Evolutionary conservation across 2,888 invertebrate species (phyloP).

Genomic region (Apamea sordens): DNA sequence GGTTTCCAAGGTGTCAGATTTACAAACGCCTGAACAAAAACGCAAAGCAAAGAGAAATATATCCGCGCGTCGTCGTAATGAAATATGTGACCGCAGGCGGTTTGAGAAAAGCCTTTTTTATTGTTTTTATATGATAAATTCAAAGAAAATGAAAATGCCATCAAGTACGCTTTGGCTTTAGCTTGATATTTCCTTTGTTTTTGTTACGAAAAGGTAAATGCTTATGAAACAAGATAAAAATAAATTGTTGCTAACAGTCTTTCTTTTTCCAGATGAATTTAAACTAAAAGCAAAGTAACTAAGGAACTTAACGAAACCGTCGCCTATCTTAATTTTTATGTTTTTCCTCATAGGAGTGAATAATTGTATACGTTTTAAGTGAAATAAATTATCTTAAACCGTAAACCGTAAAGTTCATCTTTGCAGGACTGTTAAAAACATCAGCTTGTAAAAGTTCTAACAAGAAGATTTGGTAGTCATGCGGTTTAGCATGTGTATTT

Average conservation of each 20-base stretch:
- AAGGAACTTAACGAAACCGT: too few species aligned
- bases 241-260: background rate
- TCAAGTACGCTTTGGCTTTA: conserved; percentile 46
- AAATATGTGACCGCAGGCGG: conserved; percentile 78
- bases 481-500: background rate
- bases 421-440: background rate
- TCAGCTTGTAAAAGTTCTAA: background rate
- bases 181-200: conserved; percentile 49
- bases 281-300: too few species aligned
- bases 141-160: conserved; percentile 58
- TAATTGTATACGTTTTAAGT: too few species aligned
- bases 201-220: conserved; percentile 23
- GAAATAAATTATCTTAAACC: too few species aligned
- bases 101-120: conserved; percentile 68
- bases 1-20: conserved; percentile 70
- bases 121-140: conserved; percentile 63
- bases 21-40: conserved; percentile 75
- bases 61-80: conserved; percentile 71
- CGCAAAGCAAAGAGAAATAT: conserved; percentile 71
- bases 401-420: background rate
- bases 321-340: too few species aligned
- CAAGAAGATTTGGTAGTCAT: background rate
- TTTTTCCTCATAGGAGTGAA: too few species aligned
- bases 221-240: conserved; percentile 10
- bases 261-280: background rate